These are phyloP conservation scores for Tryphoninae sp. DNA, from an alignment of 2,888 invertebrate species.

Conservation along the genomic window DNA sequence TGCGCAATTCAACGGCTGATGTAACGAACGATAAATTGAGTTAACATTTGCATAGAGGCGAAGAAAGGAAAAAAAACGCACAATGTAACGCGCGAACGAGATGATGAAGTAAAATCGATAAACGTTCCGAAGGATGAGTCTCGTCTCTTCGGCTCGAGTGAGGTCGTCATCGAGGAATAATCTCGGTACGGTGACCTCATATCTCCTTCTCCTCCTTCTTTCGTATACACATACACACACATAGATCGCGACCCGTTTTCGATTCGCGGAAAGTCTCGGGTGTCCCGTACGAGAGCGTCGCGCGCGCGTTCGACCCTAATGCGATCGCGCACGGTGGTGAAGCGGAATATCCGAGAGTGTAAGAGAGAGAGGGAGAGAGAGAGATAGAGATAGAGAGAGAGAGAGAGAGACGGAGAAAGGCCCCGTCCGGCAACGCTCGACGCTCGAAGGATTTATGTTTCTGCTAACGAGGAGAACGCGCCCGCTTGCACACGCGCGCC, in stretches of 20 bases:
- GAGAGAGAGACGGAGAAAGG: slow-evolving; percentile 55
- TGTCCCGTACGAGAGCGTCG: slow-evolving; percentile 59
- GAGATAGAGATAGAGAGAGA: slow-evolving; percentile 52
- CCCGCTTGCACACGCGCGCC: slow-evolving; percentile 52
- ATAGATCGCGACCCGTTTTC: slow-evolving; percentile 64
- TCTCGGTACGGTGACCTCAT: slow-evolving; percentile 65
- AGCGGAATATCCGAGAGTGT: slow-evolving; percentile 16
- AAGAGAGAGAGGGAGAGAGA: slow-evolving; percentile 44
- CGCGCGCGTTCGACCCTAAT: slow-evolving; percentile 57
- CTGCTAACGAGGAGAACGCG: slow-evolving; percentile 67
- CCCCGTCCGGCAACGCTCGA: slow-evolving; percentile 63
- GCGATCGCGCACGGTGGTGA: slow-evolving; percentile 53
- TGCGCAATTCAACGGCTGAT: slow-evolving; percentile 18
- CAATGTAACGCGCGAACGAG: background rate
- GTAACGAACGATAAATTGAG: background rate
- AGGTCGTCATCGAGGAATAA: slow-evolving; percentile 57
- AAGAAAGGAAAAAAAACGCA: background rate
- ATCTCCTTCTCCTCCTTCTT: slow-evolving; percentile 18
- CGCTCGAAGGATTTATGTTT: slow-evolving; percentile 67
- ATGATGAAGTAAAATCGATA: slow-evolving; percentile 50
- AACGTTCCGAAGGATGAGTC: slow-evolving; percentile 31
- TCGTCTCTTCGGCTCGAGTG: background rate
- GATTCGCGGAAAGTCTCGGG: slow-evolving; percentile 66
- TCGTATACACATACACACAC: slow-evolving; percentile 5
- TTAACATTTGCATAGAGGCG: too few relatives aligned